These are phyloP conservation scores for Protodeltote pygarga DNA, from an alignment of 2,888 invertebrate species.

Conservation along the genomic window DNA sequence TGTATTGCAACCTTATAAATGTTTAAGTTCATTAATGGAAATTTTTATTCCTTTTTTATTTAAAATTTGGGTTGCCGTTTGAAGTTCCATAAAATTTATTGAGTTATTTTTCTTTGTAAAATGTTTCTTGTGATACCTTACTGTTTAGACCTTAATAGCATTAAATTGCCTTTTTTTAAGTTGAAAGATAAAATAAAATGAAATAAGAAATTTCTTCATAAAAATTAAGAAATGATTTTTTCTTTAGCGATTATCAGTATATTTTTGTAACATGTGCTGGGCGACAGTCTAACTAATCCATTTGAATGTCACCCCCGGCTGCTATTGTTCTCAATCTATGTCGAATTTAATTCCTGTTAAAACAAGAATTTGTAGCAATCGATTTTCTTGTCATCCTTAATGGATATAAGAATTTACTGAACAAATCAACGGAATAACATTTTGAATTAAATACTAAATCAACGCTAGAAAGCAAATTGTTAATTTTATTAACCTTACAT, in stretches of 20 bases:
- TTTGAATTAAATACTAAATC: constrained; percentile 50
- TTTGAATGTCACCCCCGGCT: constrained; percentile 4
- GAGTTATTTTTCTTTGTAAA: no score
- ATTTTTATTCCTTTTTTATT: constrained; percentile 8
- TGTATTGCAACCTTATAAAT: constrained; percentile 5
- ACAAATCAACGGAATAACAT: constrained; percentile 36
- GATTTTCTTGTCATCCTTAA: constrained; percentile 34
- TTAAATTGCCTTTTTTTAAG: no score
- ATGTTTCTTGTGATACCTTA: no score
- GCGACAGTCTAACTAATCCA: background rate
- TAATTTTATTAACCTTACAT: constrained; percentile 50
- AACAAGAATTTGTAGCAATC: constrained; percentile 36
- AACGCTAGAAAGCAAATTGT: constrained; percentile 42
- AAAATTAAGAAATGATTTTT: no score
- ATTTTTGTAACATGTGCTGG: background rate
- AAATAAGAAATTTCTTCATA: no score
- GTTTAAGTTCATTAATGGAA: constrained; percentile 1
- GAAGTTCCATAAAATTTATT: no score
- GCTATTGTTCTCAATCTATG: constrained; percentile 22
- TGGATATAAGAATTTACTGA: constrained; percentile 28
- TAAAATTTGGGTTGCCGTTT: background rate
- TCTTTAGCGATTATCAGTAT: no score
- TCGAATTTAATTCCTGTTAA: constrained; percentile 11
- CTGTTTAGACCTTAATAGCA: no score
- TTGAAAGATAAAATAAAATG: no score